Evolutionary conservation across 2,888 invertebrate genomes (phyloP), one percentile per base, ranked within the genome.

Genomic region (Odontothrips loti): DNA sequence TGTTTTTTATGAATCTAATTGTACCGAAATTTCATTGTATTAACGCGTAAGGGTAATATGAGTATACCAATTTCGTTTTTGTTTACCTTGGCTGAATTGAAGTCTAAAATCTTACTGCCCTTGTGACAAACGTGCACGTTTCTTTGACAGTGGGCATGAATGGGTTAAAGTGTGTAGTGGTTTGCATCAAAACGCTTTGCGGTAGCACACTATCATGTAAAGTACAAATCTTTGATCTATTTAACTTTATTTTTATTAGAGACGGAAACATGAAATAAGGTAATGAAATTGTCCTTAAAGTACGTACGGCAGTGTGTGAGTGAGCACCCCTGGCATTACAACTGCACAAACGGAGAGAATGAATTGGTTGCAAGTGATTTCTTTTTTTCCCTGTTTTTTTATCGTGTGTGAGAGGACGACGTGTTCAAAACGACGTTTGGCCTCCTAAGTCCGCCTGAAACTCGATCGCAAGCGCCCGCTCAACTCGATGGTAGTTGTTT

Each of bases 161-260:
- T 75, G 68, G 68, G 68, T 75, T 75, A 75, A 75, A 75, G 68
- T 75, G 68, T 75, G 68, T 75, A 75, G 68, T 75, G 68, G 23
- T 75, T 75, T 23, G 68, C 68, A 75, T 75, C 68, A 75, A 75
- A 75, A 27, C 68, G 68, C 68, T 75, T 75, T 75, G 68, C 68
- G 68, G 68, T 75, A 75, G 68, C 68, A 75, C 68, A 75, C 68
- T 75, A 75, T 75, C 68, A 75, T 75, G 68, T 75, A 75, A 75
- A 75, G 68, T 75, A 75, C 68, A 75, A 75, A 75, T 75, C 23
- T 75, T 75, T 75, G 68, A 75, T 75, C 68, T 75, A 75, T 75
- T 75, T 75, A 75, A 75, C 68, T 75, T 75, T 75, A 75, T 75
- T 75, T 75, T 75, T 75, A 75, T 75, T 75, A 75, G 68, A 75